Percentiles rank a stretch among this genome's conserved stretches.
Evolutionary conservation across 2,797 vertebrate species (phyloP).

Genomic region (Channa striata): DNA sequence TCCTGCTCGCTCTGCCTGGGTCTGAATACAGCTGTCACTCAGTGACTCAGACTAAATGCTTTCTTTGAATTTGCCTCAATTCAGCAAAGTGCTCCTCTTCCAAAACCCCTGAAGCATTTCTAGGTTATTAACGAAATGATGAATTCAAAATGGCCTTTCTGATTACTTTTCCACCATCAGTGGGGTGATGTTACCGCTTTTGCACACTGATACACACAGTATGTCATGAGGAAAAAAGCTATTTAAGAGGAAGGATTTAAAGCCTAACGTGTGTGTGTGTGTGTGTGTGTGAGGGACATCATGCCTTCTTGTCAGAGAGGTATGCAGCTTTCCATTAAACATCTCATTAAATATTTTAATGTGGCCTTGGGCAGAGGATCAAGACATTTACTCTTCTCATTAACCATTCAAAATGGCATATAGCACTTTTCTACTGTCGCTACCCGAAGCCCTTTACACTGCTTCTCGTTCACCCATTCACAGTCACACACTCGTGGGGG

Average conservation of each 20-base stretch:
- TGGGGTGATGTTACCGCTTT: conserved; percentile 14
- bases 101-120: conserved; percentile 31
- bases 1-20: not conserved
- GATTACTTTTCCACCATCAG: conserved; percentile 20
- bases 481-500: no score
- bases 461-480: no score
- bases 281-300: conserved; percentile 10
- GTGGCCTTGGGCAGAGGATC: conserved; percentile 24
- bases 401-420: conserved; percentile 44
- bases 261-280: not conserved
- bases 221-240: conserved; percentile 4
- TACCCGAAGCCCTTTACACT: no score
- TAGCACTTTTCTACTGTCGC: no score
- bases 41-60: conserved; percentile 5
- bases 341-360: conserved; percentile 59
- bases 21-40: conserved; percentile 41
- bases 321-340: conserved; percentile 43
- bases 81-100: conserved; percentile 36
- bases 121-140: conserved; percentile 30
- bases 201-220: conserved; percentile 28
- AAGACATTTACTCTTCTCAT: conserved; percentile 45
- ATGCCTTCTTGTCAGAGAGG: conserved; percentile 8
- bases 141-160: conserved; percentile 41
- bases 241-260: conserved; percentile 18
- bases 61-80: conserved; percentile 33